Evolutionary conservation across 2,888 invertebrate genomes (phyloP).

Genomic region (Scaptomyza polygonia): DNA sequence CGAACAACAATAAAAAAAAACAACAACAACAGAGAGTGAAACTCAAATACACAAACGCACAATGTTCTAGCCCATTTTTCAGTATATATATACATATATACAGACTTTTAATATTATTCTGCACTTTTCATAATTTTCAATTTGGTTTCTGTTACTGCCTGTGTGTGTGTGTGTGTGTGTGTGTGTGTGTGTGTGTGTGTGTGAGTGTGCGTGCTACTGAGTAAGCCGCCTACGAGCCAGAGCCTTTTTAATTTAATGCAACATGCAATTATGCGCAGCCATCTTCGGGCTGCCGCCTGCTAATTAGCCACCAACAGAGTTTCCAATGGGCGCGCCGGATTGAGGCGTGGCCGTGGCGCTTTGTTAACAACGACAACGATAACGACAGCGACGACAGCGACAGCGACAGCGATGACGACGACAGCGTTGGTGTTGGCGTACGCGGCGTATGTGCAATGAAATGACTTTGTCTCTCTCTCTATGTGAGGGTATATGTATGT

Average conservation of each 20-base stretch:
- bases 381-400: not conserved
- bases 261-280: slow-evolving; percentile 67
- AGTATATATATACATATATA: no score
- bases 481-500: slow-evolving; percentile 1
- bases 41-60: slow-evolving; percentile 26
- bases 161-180: slow-evolving; percentile 15
- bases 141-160: slow-evolving; percentile 42
- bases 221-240: slow-evolving; percentile 19
- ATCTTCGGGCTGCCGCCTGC: slow-evolving; percentile 63
- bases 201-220: not conserved
- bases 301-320: slow-evolving; percentile 57
- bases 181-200: slow-evolving; percentile 2
- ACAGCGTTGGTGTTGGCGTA: slow-evolving; percentile 12
- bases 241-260: slow-evolving; percentile 64
- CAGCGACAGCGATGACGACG: not conserved
- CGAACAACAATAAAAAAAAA: slow-evolving; percentile 4
- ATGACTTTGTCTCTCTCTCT: not conserved
- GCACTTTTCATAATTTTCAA: slow-evolving; percentile 65
- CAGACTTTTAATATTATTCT: slow-evolving; percentile 42
- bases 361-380: slow-evolving; percentile 24
- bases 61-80: no score
- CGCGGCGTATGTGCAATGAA: slow-evolving; percentile 50
- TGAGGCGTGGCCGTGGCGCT: slow-evolving; percentile 24
- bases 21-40: slow-evolving; percentile 5
- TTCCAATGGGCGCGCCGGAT: slow-evolving; percentile 19